phyloP scores from a whole-genome alignment of 2,888 invertebrate species.

The Hesperia comma region DNA sequence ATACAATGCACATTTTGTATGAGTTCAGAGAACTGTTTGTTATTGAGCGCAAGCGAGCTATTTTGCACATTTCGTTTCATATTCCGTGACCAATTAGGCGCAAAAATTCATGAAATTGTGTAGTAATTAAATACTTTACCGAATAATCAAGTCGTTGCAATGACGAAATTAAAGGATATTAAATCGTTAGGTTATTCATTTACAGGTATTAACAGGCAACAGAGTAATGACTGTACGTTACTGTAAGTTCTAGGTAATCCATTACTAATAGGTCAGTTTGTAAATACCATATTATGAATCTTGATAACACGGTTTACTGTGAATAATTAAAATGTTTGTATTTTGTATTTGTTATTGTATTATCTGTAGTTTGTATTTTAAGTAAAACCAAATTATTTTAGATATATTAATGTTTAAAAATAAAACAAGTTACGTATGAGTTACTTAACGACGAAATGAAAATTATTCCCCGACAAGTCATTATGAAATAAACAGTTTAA shows the following conservation, averaged over 20 bases:
- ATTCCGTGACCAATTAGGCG: background rate
- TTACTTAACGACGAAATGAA: too few species aligned
- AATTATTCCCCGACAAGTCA: too few species aligned
- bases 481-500: too few species aligned
- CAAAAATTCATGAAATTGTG: background rate
- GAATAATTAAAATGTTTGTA: too few species aligned
- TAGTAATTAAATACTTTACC: constrained; percentile 1
- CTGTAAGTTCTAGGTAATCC: background rate
- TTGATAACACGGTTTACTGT: too few species aligned
- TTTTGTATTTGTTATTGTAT: too few species aligned
- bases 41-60: background rate
- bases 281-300: background rate
- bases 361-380: too few species aligned
- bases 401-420: too few species aligned
- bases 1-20: too few species aligned
- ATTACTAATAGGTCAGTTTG: background rate
- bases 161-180: background rate
- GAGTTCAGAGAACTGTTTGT: background rate
- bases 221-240: background rate
- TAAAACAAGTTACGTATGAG: too few species aligned
- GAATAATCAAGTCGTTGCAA: constrained; percentile 1
- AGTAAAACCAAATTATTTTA: too few species aligned
- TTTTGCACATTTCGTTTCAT: background rate
- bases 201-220: too few species aligned
- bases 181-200: constrained; percentile 1